Percentiles rank a stretch among this genome's conserved stretches.
Evolutionary conservation across 2,888 invertebrate species (phyloP).

Genomic region (Thera britannica): DNA sequence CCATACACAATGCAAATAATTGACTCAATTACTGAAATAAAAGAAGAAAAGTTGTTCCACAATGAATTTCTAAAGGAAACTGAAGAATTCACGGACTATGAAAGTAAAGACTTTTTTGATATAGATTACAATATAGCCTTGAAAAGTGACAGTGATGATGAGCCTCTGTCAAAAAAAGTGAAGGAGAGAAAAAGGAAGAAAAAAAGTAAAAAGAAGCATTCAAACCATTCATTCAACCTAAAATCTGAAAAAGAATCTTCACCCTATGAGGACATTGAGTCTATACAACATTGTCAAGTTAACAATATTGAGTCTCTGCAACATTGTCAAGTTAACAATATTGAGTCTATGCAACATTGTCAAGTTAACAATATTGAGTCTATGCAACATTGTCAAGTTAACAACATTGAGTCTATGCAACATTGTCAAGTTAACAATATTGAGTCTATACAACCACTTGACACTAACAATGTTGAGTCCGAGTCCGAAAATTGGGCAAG

Average conservation of each 20-base stretch:
- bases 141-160: slow-evolving; percentile 35
- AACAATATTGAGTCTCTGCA: no score
- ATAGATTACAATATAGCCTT: neutral
- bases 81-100: slow-evolving; percentile 1
- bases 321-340: no score
- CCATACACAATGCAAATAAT: slow-evolving; percentile 27
- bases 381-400: no score
- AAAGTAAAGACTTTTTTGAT: slow-evolving; percentile 14
- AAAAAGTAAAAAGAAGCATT: slow-evolving; percentile 34
- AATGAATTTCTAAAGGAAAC: neutral
- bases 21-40: slow-evolving; percentile 15
- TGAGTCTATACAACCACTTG: no score
- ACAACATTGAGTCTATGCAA: no score
- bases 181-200: slow-evolving; percentile 23
- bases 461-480: neutral
- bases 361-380: no score
- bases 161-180: slow-evolving; percentile 33
- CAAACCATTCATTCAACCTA: neutral
- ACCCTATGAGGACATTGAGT: neutral
- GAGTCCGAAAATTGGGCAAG: neutral
- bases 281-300: no score
- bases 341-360: no score
- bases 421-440: neutral
- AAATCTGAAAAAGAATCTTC: slow-evolving; percentile 9
- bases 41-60: slow-evolving; percentile 17